Evolutionary conservation across 2,113 vertebrate species (phyloP), one percentile per base, ranked within the genome.

Genomic region (Alosa alosa): DNA sequence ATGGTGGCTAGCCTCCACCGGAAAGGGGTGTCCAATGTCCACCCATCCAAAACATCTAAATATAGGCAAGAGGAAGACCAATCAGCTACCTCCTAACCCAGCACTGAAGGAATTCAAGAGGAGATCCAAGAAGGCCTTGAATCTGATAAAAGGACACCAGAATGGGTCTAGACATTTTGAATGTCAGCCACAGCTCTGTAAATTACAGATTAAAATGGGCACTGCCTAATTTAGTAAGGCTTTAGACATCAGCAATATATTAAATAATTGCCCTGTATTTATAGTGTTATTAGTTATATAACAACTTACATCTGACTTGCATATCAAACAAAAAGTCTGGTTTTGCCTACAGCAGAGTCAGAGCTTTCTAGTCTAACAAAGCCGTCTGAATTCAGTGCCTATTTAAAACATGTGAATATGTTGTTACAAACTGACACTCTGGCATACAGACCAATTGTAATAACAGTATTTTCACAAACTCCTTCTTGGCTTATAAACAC

Each of bases 391-490:
- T 72, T 10, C 7, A 31, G 31, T 11, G 1, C 31, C 64, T 72
- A 72, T 72, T 72, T 13, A 3, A 72, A 36, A 15, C 64, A 72
- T 31, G 31, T 13, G 31, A 36, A 25, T 13, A 36, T 31, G 9
- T 15, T 13, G 31, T 36, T 72, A 72, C 31, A 36, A 36, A 72
- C 25, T 36, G 31, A 10, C 8, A 25, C 3, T 25, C 25, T 72
- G 7, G 64, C 64, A 72, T 36, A 36, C 25, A 8, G 22, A 68
- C 6, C 8, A 1, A 72, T 13, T 72, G 25, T 11, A 31, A 10
- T 36, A 36, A 31, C 13, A 36, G n/a, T 36, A 72, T 89, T 90
- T 90, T 92, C 90, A 85, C 39, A 64, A 81, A 57, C 41, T 22
- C 86, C 83, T 85, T 72, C 87, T 78, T 75, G 82, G 18, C 72